Evolutionary conservation across 2,888 invertebrate species (phyloP), one percentile per base, ranked within the genome.

Genomic region (Ectobius pallidus): DNA sequence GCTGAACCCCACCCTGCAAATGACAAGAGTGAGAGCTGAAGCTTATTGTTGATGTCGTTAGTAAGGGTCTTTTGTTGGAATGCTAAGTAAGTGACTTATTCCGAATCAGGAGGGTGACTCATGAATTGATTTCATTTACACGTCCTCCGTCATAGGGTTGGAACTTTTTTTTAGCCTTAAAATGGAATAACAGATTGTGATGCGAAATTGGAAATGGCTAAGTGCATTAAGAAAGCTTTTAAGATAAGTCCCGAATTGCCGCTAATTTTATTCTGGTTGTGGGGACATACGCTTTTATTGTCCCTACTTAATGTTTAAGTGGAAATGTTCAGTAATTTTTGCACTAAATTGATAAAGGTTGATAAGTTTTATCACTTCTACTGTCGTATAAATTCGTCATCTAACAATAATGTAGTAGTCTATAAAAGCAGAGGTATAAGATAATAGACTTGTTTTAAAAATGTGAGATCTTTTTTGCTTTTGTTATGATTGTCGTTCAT

Each of bases 31-130:
- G n/a, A n/a, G 16, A 30, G 34, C 34, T 6, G 7, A 4, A 30
- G 30, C 30, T 58, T 30, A n/a, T 55, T 58, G 58, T 58, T 30
- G n/a, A 22, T 58, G 58, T 58, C 52, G 52, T 14, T 25, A 25
- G 6, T 22, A 25, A 3, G 25, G 25, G 58, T 16, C 30, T 58
- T 52, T 58, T 30, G 30, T 58, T 58, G 22, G 32, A 58, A 58
- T 58, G 32, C 58, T 30, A 55, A 55, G 14, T 27, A 22, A 55
- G 34, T 34, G 34, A 34, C 34, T 34, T 34, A 52, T 20, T 52
- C 20, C 49, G 11, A 18, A 11, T 25, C 9, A 52, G 11, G 9
- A 25, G 52, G 49, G 1, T 52, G 52, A 52, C 52, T 52, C 52
- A 52, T 52, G 22, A 52, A 52, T 7, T 2, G 25, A 52, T 25